Evolutionary conservation across 2,113 vertebrate genomes (phyloP).

Genomic region (Saccopteryx leptura): DNA sequence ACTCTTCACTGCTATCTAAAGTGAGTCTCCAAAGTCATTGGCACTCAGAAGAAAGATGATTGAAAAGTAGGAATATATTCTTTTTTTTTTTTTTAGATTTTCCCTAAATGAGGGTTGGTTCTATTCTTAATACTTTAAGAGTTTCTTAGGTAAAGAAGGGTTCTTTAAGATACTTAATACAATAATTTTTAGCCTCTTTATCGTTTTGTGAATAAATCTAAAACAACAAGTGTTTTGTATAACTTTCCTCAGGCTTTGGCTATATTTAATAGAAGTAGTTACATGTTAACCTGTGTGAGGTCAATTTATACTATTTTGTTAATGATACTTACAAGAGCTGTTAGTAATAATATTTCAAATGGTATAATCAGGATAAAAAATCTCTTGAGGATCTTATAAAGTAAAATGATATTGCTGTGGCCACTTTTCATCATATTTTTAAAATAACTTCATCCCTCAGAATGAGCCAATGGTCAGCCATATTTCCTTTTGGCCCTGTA

Average conservation of each 20-base stretch:
- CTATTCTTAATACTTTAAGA: not conserved
- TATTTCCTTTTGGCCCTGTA: not conserved
- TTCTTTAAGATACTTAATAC: not conserved
- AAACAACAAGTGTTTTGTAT: not conserved
- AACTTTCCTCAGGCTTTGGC: not conserved
- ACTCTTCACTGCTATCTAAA: not conserved
- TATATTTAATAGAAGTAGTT: not conserved
- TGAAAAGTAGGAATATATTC: not conserved
- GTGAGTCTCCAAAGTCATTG: not conserved
- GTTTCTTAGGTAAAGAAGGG: not conserved
- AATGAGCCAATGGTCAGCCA: not conserved
- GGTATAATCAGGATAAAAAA: not conserved
- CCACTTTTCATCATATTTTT: not conserved
- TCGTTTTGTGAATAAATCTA: conserved; percentile 4
- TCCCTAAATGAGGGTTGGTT: not conserved
- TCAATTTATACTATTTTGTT: not conserved
- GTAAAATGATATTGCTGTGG: not conserved
- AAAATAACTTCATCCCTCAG: not conserved
- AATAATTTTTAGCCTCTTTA: not conserved
- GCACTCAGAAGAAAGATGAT: not conserved
- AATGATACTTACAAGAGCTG: not conserved
- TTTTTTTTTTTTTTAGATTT: not conserved
- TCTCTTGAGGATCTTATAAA: not conserved
- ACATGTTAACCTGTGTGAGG: not conserved
- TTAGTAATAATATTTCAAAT: conserved; percentile 15